Percentiles rank a stretch among this genome's conserved stretches.
Conservation (phyloP, 2,113 vertebrate species). For the Tragelaphus buxtoni region DNA sequence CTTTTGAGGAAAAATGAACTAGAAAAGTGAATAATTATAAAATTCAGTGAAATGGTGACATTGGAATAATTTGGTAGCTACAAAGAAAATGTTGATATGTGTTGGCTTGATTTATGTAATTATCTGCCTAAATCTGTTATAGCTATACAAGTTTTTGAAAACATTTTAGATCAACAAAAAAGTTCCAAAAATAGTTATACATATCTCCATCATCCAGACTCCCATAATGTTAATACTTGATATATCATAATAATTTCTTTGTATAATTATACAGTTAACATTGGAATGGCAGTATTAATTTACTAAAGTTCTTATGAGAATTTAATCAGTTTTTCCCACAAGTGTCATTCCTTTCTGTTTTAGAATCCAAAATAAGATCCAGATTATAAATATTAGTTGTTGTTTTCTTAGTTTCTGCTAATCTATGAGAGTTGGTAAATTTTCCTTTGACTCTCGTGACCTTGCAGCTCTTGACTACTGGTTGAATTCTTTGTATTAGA, state of each 20-base stretch:
- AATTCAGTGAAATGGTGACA: too few relatives aligned
- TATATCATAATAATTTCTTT: background rate
- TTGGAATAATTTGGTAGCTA: too few relatives aligned
- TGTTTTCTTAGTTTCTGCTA: background rate
- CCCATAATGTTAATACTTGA: background rate
- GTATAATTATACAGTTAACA: background rate
- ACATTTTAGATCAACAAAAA: background rate
- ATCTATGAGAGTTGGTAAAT: background rate
- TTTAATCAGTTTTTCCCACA: background rate
- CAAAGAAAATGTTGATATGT: too few relatives aligned
- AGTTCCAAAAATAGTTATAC: background rate
- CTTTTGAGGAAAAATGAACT: too few relatives aligned
- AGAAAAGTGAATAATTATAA: too few relatives aligned
- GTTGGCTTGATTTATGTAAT: too few relatives aligned
- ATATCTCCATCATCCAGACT: background rate
- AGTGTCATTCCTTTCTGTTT: background rate
- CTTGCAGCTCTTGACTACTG: background rate
- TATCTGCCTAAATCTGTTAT: too few relatives aligned
- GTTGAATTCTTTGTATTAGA: background rate
- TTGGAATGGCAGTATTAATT: background rate
- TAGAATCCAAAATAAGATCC: background rate
- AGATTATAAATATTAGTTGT: background rate
- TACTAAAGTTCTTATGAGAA: background rate
- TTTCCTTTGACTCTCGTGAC: background rate
- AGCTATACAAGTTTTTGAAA: background rate